Evolutionary conservation across 2,888 invertebrate genomes (phyloP).

Genomic region (Protophormia terraenovae): DNA sequence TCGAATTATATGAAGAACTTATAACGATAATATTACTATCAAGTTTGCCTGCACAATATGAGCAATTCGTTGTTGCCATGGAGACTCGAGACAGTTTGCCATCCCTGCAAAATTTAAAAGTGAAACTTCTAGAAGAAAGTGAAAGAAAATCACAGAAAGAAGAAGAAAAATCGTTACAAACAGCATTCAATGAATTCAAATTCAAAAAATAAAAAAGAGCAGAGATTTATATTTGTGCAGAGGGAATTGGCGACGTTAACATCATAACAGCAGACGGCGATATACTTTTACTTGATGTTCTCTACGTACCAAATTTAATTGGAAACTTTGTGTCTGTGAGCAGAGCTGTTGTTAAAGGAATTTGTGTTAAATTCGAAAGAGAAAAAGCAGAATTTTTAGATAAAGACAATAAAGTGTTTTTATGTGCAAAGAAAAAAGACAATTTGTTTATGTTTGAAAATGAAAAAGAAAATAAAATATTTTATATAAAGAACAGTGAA

Average conservation of each 20-base stretch:
- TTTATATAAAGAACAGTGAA: neutral
- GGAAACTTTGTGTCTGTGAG: constrained; percentile 52
- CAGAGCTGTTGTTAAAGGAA: no score
- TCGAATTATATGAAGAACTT: constrained; percentile 1
- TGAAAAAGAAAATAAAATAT: neutral
- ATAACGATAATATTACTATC: constrained; percentile 45
- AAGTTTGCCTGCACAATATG: constrained; percentile 53
- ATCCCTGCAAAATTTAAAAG: constrained; percentile 48
- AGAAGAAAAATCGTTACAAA: neutral
- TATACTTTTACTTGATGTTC: constrained; percentile 34
- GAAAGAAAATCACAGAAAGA: constrained; percentile 31
- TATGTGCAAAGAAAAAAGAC: neutral
- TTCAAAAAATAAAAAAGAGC: constrained; percentile 3
- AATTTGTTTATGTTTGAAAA: neutral
- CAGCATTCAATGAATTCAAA: neutral
- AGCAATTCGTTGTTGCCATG: constrained; percentile 56
- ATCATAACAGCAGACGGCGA: neutral
- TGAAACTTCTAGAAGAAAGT: constrained; percentile 58
- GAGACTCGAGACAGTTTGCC: constrained; percentile 56
- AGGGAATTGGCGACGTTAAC: constrained; percentile 27
- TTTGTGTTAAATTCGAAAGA: neutral
- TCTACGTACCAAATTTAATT: constrained; percentile 39
- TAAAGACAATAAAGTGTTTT: neutral
- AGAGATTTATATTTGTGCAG: constrained; percentile 37
- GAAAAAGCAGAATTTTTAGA: neutral